Conservation (phyloP, 2,797 vertebrate genomes). For the Sciurus vulgaris region DNA sequence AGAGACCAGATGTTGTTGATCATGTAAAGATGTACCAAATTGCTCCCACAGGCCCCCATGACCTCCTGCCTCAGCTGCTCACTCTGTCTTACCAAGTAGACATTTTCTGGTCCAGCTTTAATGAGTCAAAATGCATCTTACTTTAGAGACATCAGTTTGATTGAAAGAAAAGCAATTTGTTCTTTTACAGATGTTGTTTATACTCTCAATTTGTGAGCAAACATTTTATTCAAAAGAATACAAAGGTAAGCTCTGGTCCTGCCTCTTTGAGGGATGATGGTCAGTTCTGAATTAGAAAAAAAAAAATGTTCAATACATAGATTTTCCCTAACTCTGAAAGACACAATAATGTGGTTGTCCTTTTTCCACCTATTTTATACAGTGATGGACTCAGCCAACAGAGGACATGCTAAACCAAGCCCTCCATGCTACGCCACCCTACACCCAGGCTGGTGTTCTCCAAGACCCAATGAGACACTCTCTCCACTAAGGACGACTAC, state of each 20-base stretch:
- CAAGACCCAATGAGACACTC: not conserved
- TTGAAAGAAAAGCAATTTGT: not conserved
- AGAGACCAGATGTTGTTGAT: not conserved
- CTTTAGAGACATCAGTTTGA: not conserved
- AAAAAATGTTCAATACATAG: not conserved
- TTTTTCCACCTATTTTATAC: not conserved
- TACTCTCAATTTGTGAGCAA: not conserved
- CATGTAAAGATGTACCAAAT: not conserved
- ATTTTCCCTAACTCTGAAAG: not conserved
- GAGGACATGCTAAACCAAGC: not conserved
- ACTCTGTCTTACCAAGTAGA: not conserved
- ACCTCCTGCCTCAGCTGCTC: too few relatives aligned
- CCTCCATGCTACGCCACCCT: fast-evolving
- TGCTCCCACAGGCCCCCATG: not conserved
- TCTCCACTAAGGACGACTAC: not conserved
- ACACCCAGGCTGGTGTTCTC: not conserved
- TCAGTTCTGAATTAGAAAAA: not conserved
- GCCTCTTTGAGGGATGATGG: not conserved
- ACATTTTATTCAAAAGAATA: not conserved
- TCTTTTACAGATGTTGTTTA: not conserved
- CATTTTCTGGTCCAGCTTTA: not conserved
- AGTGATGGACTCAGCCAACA: not conserved
- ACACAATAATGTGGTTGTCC: not conserved
- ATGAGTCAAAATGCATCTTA: not conserved
- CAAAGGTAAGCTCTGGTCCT: not conserved